These are phyloP conservation scores for Pseudomyrmex dendroicus DNA, from an alignment of 1,140 invertebrate species.

Conservation along the genomic window DNA sequence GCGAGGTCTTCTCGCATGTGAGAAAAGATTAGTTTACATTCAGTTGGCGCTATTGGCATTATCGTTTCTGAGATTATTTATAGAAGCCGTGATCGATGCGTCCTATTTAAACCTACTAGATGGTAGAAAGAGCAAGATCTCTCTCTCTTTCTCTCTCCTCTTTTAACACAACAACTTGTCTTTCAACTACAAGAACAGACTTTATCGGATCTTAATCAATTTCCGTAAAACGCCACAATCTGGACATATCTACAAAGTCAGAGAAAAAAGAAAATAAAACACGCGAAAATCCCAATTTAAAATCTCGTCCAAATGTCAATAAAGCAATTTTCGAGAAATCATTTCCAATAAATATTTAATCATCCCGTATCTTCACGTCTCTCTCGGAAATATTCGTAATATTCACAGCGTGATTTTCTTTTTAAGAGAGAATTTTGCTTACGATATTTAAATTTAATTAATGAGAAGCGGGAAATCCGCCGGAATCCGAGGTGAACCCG, in stretches of 20 bases:
- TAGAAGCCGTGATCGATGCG: slow-evolving; percentile 50
- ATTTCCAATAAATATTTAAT: neutral
- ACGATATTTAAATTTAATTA: slow-evolving; percentile 51
- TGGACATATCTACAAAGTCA: neutral
- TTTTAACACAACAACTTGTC: neutral
- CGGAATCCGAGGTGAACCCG: neutral
- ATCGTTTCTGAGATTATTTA: slow-evolving; percentile 55
- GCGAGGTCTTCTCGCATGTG: slow-evolving; percentile 3
- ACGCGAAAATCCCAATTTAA: too few relatives aligned
- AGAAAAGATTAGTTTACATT: slow-evolving; percentile 33
- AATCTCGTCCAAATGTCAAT: too few relatives aligned
- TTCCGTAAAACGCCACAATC: neutral
- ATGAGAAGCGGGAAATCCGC: slow-evolving; percentile 1
- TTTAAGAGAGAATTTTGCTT: slow-evolving; percentile 44
- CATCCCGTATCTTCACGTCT: too few relatives aligned
- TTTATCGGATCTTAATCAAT: slow-evolving; percentile 34
- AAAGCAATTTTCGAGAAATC: neutral
- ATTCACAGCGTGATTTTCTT: neutral
- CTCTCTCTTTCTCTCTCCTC: too few relatives aligned
- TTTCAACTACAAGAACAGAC: slow-evolving; percentile 2
- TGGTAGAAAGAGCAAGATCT: slow-evolving; percentile 13
- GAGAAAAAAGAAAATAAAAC: neutral
- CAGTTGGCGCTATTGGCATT: slow-evolving; percentile 44
- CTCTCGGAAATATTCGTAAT: neutral
- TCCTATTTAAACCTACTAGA: slow-evolving; percentile 41